These are phyloP conservation scores for Leptinotarsa texana DNA, from an alignment of 1,140 invertebrate genomes.

Conservation along the genomic window DNA sequence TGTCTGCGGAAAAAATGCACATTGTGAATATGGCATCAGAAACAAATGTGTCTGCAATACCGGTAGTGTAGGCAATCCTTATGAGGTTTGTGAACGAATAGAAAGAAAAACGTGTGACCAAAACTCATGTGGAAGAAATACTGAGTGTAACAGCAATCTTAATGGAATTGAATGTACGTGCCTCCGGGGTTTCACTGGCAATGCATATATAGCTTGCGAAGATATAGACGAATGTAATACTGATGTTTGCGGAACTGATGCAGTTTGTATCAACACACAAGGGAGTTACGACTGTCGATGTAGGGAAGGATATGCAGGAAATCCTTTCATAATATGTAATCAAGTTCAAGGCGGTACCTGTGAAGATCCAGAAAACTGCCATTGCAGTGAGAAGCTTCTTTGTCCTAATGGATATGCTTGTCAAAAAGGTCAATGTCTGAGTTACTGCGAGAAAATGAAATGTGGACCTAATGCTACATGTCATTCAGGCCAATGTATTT, in stretches of 20 bases:
- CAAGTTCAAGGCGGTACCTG: conserved; percentile 69
- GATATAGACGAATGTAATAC: conserved; percentile 85
- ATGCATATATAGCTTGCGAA: conserved; percentile 82
- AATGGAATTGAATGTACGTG: conserved; percentile 81
- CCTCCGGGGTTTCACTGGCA: conserved; percentile 79
- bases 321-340: conserved; percentile 81
- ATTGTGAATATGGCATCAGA: conserved; percentile 79
- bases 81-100: conserved; percentile 69
- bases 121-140: conserved; percentile 75
- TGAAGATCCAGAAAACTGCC: conserved; percentile 68
- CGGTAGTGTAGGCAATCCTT: conserved; percentile 85
- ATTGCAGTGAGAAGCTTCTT: conserved; percentile 68
- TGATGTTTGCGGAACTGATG: conserved; percentile 82
- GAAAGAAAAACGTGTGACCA: conserved; percentile 72
- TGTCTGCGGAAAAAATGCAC: conserved; percentile 78
- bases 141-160: conserved; percentile 74
- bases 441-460: conserved; percentile 71
- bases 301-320: conserved; percentile 77
- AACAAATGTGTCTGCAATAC: conserved; percentile 84
- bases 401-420: conserved; percentile 79
- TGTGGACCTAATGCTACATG: conserved; percentile 84
- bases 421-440: conserved; percentile 69
- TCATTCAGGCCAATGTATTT: conserved; percentile 76
- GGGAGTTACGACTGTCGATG: conserved; percentile 88
- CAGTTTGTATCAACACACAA: conserved; percentile 84